Percentiles rank a stretch among this genome's conserved stretches.
Evolutionary conservation across 92 coral and sea anemone genomes (phyloP).

Genomic region (Parazoanthus atlanticus): DNA sequence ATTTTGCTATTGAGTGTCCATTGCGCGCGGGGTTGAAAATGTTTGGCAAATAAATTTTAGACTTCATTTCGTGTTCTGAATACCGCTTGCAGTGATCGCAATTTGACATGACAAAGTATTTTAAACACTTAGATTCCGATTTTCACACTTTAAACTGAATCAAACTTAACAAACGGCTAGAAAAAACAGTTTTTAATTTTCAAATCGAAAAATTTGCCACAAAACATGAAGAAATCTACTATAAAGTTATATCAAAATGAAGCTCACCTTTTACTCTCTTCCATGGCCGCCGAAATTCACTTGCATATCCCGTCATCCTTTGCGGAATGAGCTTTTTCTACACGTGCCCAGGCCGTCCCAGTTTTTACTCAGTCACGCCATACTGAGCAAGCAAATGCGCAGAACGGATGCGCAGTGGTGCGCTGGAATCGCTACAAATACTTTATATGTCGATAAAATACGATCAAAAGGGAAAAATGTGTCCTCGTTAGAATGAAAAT

Average conservation of each 20-base stretch:
- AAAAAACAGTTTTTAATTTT: too few relatives aligned
- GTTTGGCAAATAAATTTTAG: too few relatives aligned
- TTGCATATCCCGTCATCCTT: neutral
- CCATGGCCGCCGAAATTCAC: neutral
- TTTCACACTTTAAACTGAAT: too few relatives aligned
- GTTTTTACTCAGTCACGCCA: neutral
- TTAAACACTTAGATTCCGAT: too few relatives aligned
- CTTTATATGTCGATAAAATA: neutral
- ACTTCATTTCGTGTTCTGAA: too few relatives aligned
- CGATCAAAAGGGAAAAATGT: neutral
- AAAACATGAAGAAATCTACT: neutral
- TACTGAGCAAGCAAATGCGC: neutral
- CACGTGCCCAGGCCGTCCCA: neutral
- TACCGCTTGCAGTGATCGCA: too few relatives aligned
- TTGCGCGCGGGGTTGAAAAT: too few relatives aligned
- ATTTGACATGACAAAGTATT: too few relatives aligned
- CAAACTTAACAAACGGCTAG: too few relatives aligned
- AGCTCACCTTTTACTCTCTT: neutral
- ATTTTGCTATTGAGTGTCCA: too few relatives aligned
- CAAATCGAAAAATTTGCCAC: too few relatives aligned
- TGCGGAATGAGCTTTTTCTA: neutral
- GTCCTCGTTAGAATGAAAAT: too few relatives aligned
- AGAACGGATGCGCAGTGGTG: slow-evolving; percentile 2
- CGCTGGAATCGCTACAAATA: slow-evolving; percentile 13
- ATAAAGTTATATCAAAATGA: neutral